Conservation (phyloP, 2,113 vertebrate species). For the Sterrhoptilus dennistouni region DNA sequence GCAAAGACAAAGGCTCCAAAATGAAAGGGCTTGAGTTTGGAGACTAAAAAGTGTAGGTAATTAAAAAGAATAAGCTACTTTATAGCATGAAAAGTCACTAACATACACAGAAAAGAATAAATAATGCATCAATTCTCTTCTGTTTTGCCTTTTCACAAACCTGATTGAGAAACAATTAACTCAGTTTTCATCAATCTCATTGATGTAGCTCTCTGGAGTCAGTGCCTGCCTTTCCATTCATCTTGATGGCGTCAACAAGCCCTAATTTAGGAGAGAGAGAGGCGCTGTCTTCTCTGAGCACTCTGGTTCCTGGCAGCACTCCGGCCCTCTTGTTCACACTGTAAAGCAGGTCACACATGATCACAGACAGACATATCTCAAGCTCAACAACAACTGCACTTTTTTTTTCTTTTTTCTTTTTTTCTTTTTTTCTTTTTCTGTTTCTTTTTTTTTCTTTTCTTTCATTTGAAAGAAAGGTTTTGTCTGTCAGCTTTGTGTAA, state of each 20-base stretch:
- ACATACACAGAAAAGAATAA: neutral
- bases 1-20: neutral
- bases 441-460: neutral
- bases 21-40: neutral
- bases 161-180: neutral
- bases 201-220: neutral
- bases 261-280: neutral
- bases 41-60: neutral
- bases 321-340: neutral
- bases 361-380: neutral
- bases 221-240: neutral
- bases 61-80: neutral
- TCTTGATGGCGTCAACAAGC: neutral
- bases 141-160: neutral
- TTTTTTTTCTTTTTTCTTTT: neutral
- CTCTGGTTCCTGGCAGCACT: neutral
- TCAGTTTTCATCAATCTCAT: neutral
- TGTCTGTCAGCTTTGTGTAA: neutral
- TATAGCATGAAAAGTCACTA: neutral
- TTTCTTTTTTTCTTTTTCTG: neutral
- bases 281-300: neutral
- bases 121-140: neutral
- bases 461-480: neutral
- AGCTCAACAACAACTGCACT: accelerated
- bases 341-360: neutral